Evolutionary conservation across 2,888 invertebrate genomes (phyloP).

Genomic region (Orthosia gracilis): DNA sequence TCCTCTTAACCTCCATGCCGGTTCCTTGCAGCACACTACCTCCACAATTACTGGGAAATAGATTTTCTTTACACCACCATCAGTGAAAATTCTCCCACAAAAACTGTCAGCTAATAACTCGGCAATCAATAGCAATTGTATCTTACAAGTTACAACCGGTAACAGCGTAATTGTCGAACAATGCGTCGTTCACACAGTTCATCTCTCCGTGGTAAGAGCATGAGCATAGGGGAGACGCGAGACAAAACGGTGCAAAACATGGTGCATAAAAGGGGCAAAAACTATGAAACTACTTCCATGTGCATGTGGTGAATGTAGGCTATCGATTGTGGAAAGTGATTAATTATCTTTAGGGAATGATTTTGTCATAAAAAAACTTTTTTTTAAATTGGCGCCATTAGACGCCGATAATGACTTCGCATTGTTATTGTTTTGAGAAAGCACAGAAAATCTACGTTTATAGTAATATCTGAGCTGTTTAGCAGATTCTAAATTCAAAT

Average conservation of each 20-base stretch:
- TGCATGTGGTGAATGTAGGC: background rate
- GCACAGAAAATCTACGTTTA: too few species aligned
- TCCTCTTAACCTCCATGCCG: background rate
- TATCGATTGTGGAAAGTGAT: conserved; percentile 31
- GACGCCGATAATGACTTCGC: too few species aligned
- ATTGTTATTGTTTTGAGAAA: too few species aligned
- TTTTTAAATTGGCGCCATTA: background rate
- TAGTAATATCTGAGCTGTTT: too few species aligned
- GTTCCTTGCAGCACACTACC: background rate
- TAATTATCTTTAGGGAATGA: background rate
- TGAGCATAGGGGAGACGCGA: conserved; percentile 19
- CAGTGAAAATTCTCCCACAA: conserved; percentile 50
- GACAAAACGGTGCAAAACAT: conserved; percentile 55
- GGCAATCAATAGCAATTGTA: conserved; percentile 54
- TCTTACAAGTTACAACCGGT: conserved; percentile 44
- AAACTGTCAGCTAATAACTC: conserved; percentile 40
- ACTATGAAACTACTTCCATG: conserved; percentile 28
- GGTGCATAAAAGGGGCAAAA: conserved; percentile 38
- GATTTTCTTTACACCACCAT: conserved; percentile 1
- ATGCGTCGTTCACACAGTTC: conserved; percentile 56
- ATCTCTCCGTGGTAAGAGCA: conserved; percentile 21
- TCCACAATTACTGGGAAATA: conserved; percentile 17
- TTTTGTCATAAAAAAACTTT: background rate
- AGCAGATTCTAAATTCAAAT: too few species aligned
- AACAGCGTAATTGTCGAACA: conserved; percentile 56